A percentile compares a stretch with the other conserved stretches of the same genome.
phyloP scores from a whole-genome alignment of 2,113 vertebrate genomes.

The Siniperca chuatsi region DNA sequence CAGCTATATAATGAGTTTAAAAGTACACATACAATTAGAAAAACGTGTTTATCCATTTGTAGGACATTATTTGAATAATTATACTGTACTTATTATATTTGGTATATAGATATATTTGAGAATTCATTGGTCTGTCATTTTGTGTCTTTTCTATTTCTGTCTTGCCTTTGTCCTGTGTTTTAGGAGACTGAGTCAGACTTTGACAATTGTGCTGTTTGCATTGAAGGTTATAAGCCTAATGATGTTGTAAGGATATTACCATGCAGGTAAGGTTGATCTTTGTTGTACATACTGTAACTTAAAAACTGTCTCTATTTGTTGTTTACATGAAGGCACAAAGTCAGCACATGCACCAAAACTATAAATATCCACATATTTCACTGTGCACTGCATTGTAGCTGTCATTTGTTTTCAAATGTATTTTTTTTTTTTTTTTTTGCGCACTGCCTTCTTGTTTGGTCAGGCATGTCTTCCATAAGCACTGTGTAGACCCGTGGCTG shows the following conservation, averaged over 20 bases:
- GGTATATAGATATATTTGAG: not conserved
- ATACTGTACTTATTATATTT: not conserved
- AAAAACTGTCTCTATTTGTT: not conserved
- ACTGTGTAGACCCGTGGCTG: constrained; percentile 98
- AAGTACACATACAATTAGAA: not conserved
- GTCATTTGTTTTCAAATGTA: not conserved
- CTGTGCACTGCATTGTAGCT: not conserved
- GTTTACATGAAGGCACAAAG: not conserved
- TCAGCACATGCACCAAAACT: not conserved
- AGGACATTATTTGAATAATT: not conserved
- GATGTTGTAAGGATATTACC: constrained; percentile 96
- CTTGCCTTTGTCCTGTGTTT: constrained; percentile 47
- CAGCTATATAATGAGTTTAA: not conserved
- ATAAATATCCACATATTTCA: not conserved
- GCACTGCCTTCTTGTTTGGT: constrained; percentile 32
- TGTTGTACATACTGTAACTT: not conserved
- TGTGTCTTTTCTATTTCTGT: not conserved
- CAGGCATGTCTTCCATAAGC: constrained; percentile 99
- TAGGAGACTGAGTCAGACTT: constrained; percentile 97
- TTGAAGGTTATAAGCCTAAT: constrained; percentile 96
- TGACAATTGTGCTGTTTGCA: constrained; percentile 99
- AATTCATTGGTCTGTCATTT: not conserved
- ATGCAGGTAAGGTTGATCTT: constrained; percentile 87
- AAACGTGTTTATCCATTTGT: not conserved
- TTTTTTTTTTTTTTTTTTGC: not conserved